These are phyloP conservation scores for Steinernema khuongi DNA, from an alignment of 1,140 invertebrate genomes.

Conservation along the genomic window DNA sequence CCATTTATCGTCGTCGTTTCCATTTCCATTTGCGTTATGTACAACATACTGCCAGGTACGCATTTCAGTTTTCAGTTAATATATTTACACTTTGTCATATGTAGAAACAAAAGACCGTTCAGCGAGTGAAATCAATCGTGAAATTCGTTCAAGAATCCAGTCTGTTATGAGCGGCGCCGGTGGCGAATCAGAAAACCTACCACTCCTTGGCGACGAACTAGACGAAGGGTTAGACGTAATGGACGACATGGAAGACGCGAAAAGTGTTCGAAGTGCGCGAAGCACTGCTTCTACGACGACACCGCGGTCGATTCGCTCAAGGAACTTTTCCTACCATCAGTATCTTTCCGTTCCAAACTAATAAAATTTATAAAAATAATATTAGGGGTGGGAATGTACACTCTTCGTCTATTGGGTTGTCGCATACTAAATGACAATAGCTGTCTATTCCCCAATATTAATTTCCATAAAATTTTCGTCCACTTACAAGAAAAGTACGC, in stretches of 20 bases:
- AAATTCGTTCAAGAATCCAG: neutral
- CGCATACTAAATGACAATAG: too few relatives aligned
- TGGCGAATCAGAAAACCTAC: neutral
- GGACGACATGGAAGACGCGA: neutral
- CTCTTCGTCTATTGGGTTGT: too few relatives aligned
- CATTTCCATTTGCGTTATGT: slow-evolving; percentile 45
- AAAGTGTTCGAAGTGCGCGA: neutral
- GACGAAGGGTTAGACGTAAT: neutral
- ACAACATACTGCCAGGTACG: slow-evolving; percentile 49
- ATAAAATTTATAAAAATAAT: too few relatives aligned
- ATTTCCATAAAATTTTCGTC: too few relatives aligned
- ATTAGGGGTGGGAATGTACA: too few relatives aligned
- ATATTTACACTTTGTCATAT: neutral
- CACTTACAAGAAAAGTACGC: too few relatives aligned
- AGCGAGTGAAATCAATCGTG: neutral
- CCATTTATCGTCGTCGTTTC: slow-evolving; percentile 52
- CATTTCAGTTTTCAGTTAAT: neutral
- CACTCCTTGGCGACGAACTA: neutral
- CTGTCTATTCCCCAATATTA: too few relatives aligned
- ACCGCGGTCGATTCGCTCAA: neutral
- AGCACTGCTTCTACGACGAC: neutral
- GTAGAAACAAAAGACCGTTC: neutral
- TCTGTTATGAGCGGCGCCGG: neutral
- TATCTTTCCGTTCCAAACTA: neutral
- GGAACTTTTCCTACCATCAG: neutral